Conservation (phyloP, 2,113 vertebrate species). For the Gnathonemus echidnorhynchus region DNA sequence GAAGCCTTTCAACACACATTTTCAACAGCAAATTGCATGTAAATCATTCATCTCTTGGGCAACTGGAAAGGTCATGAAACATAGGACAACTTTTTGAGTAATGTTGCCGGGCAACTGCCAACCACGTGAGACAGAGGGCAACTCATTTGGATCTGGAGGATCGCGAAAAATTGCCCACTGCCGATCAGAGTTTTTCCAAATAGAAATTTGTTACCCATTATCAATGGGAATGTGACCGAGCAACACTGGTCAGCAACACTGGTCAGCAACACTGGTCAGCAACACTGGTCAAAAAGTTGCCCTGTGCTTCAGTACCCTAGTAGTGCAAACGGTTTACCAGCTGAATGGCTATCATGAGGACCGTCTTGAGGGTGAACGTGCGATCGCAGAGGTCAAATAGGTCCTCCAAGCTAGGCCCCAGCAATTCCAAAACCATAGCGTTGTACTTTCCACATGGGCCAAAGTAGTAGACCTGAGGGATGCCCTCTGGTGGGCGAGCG, state of each 20-base stretch:
- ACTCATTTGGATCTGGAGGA: background rate
- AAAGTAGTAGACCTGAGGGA: constrained; percentile 98
- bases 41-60: background rate
- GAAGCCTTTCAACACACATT: background rate
- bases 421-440: constrained; percentile 95
- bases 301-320: background rate
- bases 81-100: background rate
- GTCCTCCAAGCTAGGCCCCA: constrained; percentile 93
- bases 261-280: background rate
- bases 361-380: constrained; percentile 94
- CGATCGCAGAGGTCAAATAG: constrained; percentile 95
- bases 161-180: background rate
- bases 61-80: background rate
- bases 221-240: background rate
- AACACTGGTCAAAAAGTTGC: background rate
- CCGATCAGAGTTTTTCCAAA: background rate
- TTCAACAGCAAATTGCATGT: background rate
- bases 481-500: constrained; percentile 73
- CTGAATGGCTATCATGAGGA: constrained; percentile 98
- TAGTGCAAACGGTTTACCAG: constrained; percentile 65
- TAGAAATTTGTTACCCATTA: background rate
- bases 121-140: background rate
- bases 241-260: background rate
- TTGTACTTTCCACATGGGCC: constrained; percentile 98
- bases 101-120: background rate